These are phyloP conservation scores for Epicauta chinensis DNA, from an alignment of 1,140 invertebrate species.

Conservation along the genomic window DNA sequence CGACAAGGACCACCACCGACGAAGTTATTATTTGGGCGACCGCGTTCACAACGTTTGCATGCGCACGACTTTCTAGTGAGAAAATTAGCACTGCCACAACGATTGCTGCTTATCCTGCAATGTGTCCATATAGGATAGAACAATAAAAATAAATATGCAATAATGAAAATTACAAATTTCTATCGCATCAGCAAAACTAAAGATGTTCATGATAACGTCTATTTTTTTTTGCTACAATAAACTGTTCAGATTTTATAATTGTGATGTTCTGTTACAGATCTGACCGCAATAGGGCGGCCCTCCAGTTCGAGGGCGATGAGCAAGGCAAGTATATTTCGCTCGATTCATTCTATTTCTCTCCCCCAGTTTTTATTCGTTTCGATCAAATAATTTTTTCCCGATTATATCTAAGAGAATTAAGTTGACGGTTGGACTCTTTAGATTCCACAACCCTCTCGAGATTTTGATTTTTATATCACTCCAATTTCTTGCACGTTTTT, in stretches of 20 bases:
- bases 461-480: constrained; percentile 33
- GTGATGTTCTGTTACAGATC: constrained; percentile 34
- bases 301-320: constrained; percentile 33
- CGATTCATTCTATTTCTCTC: neutral
- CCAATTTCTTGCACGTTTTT: constrained; percentile 36
- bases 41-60: constrained; percentile 33
- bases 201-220: too few relatives aligned
- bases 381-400: constrained; percentile 4
- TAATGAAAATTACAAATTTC: too few relatives aligned
- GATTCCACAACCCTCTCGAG: constrained; percentile 22
- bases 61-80: constrained; percentile 32
- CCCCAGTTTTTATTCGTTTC: constrained; percentile 3
- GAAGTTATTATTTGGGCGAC: constrained; percentile 43
- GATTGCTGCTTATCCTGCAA: constrained; percentile 3
- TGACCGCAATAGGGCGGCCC: constrained; percentile 32
- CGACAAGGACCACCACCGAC: constrained; percentile 25
- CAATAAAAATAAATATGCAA: too few relatives aligned
- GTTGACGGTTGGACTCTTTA: constrained; percentile 23
- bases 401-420: constrained; percentile 28
- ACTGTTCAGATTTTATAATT: neutral
- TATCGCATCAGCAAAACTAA: too few relatives aligned
- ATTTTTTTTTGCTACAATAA: too few relatives aligned
- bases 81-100: constrained; percentile 33
- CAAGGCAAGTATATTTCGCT: constrained; percentile 28
- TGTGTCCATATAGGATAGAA: neutral